Evolutionary conservation across 2,113 vertebrate species (phyloP).

Genomic region (Raja brachyura): DNA sequence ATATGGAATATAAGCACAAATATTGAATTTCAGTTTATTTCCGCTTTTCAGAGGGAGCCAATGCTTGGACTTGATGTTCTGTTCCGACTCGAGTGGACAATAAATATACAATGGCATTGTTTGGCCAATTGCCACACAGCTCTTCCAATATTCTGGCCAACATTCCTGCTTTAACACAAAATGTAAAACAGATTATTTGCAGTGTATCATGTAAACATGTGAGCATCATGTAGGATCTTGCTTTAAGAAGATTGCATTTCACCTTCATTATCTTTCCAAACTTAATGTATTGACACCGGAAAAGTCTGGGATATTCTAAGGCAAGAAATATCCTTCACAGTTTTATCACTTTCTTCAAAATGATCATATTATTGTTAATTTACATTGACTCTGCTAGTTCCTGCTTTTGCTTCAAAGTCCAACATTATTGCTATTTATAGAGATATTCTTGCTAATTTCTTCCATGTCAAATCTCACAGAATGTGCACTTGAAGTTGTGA

Average conservation of each 20-base stretch:
- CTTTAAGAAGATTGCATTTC: neutral
- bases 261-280: neutral
- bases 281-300: neutral
- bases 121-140: neutral
- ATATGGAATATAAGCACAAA: neutral
- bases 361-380: neutral
- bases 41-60: neutral
- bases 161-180: neutral
- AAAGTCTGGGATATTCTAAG: neutral
- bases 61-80: neutral
- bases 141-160: neutral
- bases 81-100: too few species aligned
- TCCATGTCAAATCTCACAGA: neutral
- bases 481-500: neutral
- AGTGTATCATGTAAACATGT: neutral
- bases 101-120: neutral
- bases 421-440: neutral
- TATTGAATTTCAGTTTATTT: neutral
- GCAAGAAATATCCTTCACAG: neutral
- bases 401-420: neutral
- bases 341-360: neutral
- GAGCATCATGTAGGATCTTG: neutral
- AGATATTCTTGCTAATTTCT: neutral
- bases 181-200: neutral
- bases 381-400: neutral